Percentiles rank a stretch among this genome's conserved stretches.
phyloP scores from a whole-genome alignment of 2,888 invertebrate genomes.

The Clanis bilineata region DNA sequence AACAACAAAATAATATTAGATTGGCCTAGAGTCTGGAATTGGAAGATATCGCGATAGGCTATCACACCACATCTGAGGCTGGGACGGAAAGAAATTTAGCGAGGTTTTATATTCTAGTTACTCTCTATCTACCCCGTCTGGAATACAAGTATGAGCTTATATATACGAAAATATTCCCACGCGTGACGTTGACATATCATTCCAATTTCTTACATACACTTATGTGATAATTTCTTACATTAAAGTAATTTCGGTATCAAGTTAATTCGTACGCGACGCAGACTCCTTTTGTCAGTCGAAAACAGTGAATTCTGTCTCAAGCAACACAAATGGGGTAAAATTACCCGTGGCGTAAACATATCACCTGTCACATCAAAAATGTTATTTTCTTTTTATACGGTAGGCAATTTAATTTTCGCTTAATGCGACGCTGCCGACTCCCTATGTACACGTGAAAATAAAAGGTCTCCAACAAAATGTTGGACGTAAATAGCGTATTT shows the following conservation, averaged over 20 bases:
- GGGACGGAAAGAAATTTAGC: too few species aligned
- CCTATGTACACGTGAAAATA: conserved; percentile 35
- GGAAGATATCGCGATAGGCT: too few species aligned
- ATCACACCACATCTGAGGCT: too few species aligned
- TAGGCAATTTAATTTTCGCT: conserved; percentile 61
- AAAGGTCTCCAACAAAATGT: conserved; percentile 29
- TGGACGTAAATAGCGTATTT: conserved; percentile 9
- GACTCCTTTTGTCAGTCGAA: not conserved
- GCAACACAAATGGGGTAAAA: conserved; percentile 40
- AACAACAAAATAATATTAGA: too few species aligned
- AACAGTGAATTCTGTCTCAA: conserved; percentile 29
- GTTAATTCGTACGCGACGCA: not conserved
- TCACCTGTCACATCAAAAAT: conserved; percentile 53
- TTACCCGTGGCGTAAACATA: conserved; percentile 44
- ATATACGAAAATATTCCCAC: not conserved
- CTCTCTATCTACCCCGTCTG: too few species aligned
- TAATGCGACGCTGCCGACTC: conserved; percentile 31
- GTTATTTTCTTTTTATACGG: conserved; percentile 56
- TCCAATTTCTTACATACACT: not conserved
- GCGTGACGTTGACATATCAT: not conserved
- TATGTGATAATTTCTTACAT: not conserved
- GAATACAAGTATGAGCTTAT: too few species aligned
- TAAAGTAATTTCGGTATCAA: not conserved
- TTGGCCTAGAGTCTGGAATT: too few species aligned
- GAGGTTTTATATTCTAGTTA: too few species aligned